Evolutionary conservation across 2,888 invertebrate species (phyloP), one percentile per base, ranked within the genome.

Genomic region (Heliconius sara): DNA sequence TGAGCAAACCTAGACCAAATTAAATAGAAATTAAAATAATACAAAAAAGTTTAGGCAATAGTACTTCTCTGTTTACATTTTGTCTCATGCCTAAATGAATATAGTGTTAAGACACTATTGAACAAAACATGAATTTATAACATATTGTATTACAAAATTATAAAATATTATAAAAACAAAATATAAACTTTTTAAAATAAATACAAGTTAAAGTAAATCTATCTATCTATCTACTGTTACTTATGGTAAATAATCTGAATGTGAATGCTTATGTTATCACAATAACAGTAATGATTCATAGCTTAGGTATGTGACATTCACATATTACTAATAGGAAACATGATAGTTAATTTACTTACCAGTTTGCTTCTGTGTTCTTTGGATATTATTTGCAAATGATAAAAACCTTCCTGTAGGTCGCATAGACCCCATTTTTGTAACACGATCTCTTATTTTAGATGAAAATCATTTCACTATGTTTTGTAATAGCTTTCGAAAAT

Each of bases 351-450:
- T 25, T 25, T 34, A 73, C 73, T 60, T 73, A 83, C 83, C 83
- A 77, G 82, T 66, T 80, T 83, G 96, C 88, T 96, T 96, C 85
- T 93, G 95, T 82, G 93, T 88, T 85, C 96, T 94, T 86, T 96
- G 96, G 85, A 96, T 96, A 88, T 96, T 96, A 86, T 95, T 96
- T 19, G 96, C 91, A 87, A 96, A 96, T 71, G 96, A 96, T 85
- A 96, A 92, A 87, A 96, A 96, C 87, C 96, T 92, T 88, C 96
- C 96, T 83, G 95, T 95, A 86, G 96, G 96, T 87, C 96, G 95
- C 93, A 96, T 95, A 85, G 96, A 96, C 87, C 96, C 96, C 96
- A 96, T 96, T 85, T 90, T 93, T 85, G 74, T 70, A 83, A 82
- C 67, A 75, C 79, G 74, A 82, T 76, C 79, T 82, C 80, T 85